Base-by-base conservation (phyloP, 2,113 vertebrate species). In the Peromyscus polionotus region DNA sequence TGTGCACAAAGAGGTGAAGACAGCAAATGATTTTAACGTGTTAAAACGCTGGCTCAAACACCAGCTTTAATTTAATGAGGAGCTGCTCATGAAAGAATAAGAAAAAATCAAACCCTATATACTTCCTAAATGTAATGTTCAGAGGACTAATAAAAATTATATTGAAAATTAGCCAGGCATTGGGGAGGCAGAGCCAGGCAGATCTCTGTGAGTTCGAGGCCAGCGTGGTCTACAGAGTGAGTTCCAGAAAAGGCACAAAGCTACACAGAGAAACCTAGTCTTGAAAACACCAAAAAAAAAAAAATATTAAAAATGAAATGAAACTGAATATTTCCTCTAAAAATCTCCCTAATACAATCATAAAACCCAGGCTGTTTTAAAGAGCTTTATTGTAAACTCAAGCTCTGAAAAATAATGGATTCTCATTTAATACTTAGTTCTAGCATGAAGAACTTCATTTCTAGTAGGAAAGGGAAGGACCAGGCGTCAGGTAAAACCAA, bases 371-470 rank as follows among this genome's bases (percentile, higher is more conserved):
- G 36, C 16, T 83, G 75, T 54, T 90, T 93, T 92, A 76, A 92
- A 88, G 10, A 79, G 17, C 2, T 7, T 22, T 3, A 70, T 14
- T 94, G 9, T 91, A 92, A 17, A 91, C 5, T 77, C 13, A 61
- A 65, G 3, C 9, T 73, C 36, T 76, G 5, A 90, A 75, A 92
- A 81, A 93, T 4, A 63, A 81, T 2, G 3, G 14, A 65, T 91
- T 85, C 42, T 93, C 97, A 96, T 96, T 98, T 98, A 97, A 97
- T 96, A 98, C 97, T 91, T n/a, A 92, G 96, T 97, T 92, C 97
- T 97, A 98, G 96, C 98, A 94, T 97, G 98, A 98, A 98, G 96
- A 97, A 98, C 98, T 99, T 99, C 98, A 98, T 98, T 98, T 97
- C 81, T 91, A 93, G 75, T 94, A 97, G 98, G 98, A 99, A 98